A percentile compares a stretch with the other conserved stretches of the same genome.
These are phyloP conservation scores for Pangasius larnaudii DNA, from an alignment of 2,797 vertebrate genomes.

Conservation along the genomic window DNA sequence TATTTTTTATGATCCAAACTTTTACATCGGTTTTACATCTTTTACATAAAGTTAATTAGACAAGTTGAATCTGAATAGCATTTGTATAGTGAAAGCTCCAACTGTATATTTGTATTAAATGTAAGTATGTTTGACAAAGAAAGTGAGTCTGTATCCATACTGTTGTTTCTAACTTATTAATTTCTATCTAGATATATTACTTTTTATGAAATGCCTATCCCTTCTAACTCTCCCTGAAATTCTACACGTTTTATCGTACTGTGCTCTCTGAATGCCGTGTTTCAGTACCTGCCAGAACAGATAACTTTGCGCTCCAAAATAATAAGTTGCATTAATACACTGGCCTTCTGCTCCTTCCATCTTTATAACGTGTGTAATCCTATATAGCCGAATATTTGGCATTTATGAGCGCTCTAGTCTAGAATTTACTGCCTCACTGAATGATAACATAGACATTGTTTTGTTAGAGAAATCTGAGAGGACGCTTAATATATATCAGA, in stretches of 20 bases:
- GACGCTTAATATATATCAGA: conserved; percentile 49
- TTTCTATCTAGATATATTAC: neutral
- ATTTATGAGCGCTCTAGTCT: conserved; percentile 54
- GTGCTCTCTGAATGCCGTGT: neutral
- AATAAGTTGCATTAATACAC: conserved; percentile 35
- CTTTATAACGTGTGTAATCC: conserved; percentile 53
- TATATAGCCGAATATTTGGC: conserved; percentile 52
- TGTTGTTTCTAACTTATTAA: neutral
- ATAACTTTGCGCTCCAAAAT: conserved; percentile 10
- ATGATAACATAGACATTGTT: conserved; percentile 50
- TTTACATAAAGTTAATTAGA: neutral
- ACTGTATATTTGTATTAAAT: neutral
- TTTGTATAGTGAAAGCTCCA: neutral
- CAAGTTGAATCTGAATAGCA: neutral
- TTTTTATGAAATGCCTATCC: neutral
- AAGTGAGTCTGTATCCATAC: neutral
- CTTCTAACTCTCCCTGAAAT: neutral
- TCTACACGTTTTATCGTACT: neutral
- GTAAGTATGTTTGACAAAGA: neutral
- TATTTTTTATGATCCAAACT: neutral
- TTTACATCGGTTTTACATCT: neutral
- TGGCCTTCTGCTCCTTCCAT: conserved; percentile 41
- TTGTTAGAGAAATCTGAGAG: conserved; percentile 54
- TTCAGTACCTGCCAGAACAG: conserved; percentile 14
- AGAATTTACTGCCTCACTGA: conserved; percentile 52